Conservation (phyloP, 2,797 vertebrate species). For the Eleutherodactylus coqui region DNA sequence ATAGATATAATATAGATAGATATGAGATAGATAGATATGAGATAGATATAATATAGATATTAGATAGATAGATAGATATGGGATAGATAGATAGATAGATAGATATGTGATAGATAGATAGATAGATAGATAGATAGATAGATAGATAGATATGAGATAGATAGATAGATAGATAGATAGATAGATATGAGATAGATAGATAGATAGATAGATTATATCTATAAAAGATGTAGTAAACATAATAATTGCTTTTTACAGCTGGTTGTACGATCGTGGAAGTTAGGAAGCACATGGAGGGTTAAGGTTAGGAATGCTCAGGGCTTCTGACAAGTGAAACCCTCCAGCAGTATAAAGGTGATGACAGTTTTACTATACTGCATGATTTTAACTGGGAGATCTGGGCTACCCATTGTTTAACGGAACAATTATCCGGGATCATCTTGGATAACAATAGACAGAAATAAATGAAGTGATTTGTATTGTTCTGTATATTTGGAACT, state of each 20-base stretch:
- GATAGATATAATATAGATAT: too few species aligned
- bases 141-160: background rate
- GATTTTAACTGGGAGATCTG: conserved; percentile 28
- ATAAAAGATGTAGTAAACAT: too few species aligned
- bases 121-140: background rate
- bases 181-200: conserved; percentile 2
- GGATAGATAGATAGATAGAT: background rate
- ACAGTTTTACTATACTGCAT: conserved; percentile 51
- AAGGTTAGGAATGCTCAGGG: conserved; percentile 38
- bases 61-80: background rate
- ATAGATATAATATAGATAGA: too few species aligned
- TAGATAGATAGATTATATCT: background rate
- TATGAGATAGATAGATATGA: too few species aligned
- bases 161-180: too few species aligned
- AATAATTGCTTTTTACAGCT: background rate
- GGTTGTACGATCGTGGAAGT: background rate
- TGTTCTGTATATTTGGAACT: conserved; percentile 24
- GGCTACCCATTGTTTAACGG: conserved; percentile 10
- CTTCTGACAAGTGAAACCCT: conserved; percentile 31
- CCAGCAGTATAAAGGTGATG: conserved; percentile 50
- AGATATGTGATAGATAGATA: background rate
- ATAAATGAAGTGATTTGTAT: conserved; percentile 56
- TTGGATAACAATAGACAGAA: conserved; percentile 32
- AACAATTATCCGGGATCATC: conserved; percentile 32
- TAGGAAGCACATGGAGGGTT: conserved; percentile 23